phyloP scores from a whole-genome alignment of 2,113 vertebrate genomes.

The Butastur rufipennis region DNA sequence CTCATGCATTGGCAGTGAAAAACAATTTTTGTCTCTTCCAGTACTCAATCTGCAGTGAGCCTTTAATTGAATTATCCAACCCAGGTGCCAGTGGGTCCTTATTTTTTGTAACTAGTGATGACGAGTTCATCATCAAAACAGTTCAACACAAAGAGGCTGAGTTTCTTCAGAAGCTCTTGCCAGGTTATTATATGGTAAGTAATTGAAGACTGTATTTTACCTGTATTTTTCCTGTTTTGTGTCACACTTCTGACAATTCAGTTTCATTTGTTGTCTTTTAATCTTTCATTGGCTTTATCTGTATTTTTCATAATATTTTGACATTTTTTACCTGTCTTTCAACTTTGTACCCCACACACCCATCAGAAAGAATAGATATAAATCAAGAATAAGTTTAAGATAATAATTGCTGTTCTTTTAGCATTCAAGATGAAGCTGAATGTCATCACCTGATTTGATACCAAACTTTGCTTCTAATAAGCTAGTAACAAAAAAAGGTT shows the following conservation, averaged over 20 bases:
- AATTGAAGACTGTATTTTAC: neutral
- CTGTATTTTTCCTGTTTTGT: neutral
- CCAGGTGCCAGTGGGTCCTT: constrained; percentile 95
- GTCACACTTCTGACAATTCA: neutral
- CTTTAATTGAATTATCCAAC: constrained; percentile 93
- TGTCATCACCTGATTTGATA: neutral
- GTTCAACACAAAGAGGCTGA: constrained; percentile 98
- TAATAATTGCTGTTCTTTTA: neutral
- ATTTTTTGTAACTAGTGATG: constrained; percentile 96
- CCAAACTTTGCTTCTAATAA: neutral
- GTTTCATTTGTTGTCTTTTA: neutral
- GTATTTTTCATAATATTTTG: neutral
- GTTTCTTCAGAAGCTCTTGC: constrained; percentile 94
- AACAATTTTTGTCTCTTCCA: constrained; percentile 60
- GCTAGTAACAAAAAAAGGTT: neutral
- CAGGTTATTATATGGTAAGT: constrained; percentile 97
- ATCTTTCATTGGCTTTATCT: neutral
- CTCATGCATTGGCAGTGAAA: neutral
- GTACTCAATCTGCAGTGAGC: constrained; percentile 95
- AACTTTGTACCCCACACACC: neutral
- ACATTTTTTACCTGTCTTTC: neutral
- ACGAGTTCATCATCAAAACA: constrained; percentile 99
- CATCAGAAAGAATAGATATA: neutral
- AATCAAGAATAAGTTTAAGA: neutral
- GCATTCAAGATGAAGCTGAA: neutral